Percentiles rank a stretch among this genome's conserved stretches.
Conservation (phyloP, 1,140 invertebrate species). For the Aphelinus atriplicis region DNA sequence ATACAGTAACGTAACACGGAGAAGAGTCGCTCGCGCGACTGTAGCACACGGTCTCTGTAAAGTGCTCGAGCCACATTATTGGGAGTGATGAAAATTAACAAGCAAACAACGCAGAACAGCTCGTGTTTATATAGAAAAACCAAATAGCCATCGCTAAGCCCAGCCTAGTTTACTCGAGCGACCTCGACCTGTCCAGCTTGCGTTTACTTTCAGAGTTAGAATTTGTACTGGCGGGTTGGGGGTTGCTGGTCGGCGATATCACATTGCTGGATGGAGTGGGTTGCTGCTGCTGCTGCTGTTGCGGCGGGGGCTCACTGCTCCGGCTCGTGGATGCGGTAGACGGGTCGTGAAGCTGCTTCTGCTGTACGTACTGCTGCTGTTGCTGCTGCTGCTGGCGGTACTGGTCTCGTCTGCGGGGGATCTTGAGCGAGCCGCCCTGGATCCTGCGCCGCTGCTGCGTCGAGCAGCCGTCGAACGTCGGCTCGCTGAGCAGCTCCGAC, state of each 20-base stretch:
- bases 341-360: background rate
- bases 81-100: no score
- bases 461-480: constrained; percentile 29
- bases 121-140: no score
- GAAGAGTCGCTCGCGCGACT: no score
- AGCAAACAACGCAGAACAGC: no score
- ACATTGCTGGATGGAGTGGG: constrained; percentile 66
- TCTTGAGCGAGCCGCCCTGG: constrained; percentile 50
- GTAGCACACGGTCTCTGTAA: no score
- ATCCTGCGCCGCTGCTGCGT: constrained; percentile 28
- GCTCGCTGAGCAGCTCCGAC: constrained; percentile 17
- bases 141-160: no score
- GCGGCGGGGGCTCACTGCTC: background rate
- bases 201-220: constrained; percentile 64
- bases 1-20: no score
- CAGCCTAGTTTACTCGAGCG: constrained; percentile 54
- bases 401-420: constrained; percentile 30
- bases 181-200: constrained; percentile 62
- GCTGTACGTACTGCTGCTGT: constrained; percentile 2
- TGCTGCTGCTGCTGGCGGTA: constrained; percentile 30
- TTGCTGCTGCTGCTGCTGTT: constrained; percentile 43
- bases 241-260: constrained; percentile 52
- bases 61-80: no score
- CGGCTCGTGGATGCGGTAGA: background rate
- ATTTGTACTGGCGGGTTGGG: constrained; percentile 49